Base-by-base conservation (phyloP, 2,888 invertebrate genomes). In the Rhogogaster chlorosoma region DNA sequence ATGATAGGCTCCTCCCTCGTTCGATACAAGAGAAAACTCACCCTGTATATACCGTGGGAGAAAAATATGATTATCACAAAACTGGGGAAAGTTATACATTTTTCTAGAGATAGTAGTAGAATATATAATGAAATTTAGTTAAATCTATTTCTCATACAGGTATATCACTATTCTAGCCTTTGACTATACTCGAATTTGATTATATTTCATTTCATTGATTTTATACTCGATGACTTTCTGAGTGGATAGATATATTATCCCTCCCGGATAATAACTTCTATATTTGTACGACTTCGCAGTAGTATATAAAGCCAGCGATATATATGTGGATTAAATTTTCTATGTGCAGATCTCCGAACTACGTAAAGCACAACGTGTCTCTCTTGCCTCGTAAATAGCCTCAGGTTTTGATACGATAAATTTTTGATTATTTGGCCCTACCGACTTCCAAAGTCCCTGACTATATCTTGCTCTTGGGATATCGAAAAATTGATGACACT, bases 401-500 rank as follows among this genome's bases (percentile, higher is more conserved):
- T 26, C 45, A n/a, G 75, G 75, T 22, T 67, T 73, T 75, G n/a
- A 26, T 49, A 49, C 45, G 75, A 75, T 75, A 22, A 75, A 75
- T 75, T 49, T 75, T 75, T 75, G 75, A 75, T 45, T 18, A 75
- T 75, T 75, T 49, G 26, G 7, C 75, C 49, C 49, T 29, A 18
- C n/a, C 71, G 22, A 71, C 49, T 71, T 71, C 64, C 26, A 49
- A 45, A 49, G 71, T 26, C 49, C 49, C 18, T 29, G 49, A 26
- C 45, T 45, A 45, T 49, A 75, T 75, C 75, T 49, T 29, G 49
- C 26, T 29, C 29, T 15, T 49, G 38, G 75, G 75, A 75, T 75
- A 75, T 75, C 49, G 75, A 75, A 75, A 75, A 75, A 75, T 75
- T 75, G 75, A 75, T 49, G 75, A 45, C 49, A 75, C 49, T 75